Base-by-base conservation (phyloP, 2,113 vertebrate species). In the Marmota monax region DNA sequence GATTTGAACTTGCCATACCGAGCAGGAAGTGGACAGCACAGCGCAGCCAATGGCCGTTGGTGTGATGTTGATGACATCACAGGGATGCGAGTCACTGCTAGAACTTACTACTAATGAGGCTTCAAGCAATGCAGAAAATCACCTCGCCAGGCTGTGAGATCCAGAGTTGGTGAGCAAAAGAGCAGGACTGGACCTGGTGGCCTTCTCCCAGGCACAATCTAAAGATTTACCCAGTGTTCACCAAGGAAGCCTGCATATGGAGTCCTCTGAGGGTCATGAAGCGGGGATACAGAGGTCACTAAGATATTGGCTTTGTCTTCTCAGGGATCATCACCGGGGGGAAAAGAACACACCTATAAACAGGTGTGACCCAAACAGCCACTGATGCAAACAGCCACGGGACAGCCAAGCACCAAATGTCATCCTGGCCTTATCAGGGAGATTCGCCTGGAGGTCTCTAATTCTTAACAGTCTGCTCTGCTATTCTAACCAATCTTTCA, bases 401-500 rank as follows among this genome's bases (percentile, higher is more conserved):
- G 77, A 39, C 16, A 3, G 14, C 23, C 51, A 73, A 67, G 56
- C 12, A n/a, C 51, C 34, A 23, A 70, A 48, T 7, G 67, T 25
- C 77, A 37, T 45, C 17, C 16, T 34, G 34, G 18, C 34, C 27
- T 18, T 32, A 27, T 20, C 48, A 93, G 65, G 34, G 23, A 51
- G 29, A 23, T 74, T 84, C n/a, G 51, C 63, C 78, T 74, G 22
- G 48, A 88, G 37, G 45, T 48, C 45, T 9, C 9, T 72, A 70
- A 20, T 61, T n/a, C 74, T 16, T 10, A n/a, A 78, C 58, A 61
- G 22, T 65, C 45, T 72, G 11, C 5, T 91, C 65, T 45, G 39
- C 76, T 79, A 95, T 58, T 92, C 74, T 56, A 72, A 82, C 67
- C 80, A 34, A 61, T 95, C 86, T 89, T 85, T 73, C n/a, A 53